Conservation (phyloP, 30 jellyfish, hydroid and myxozoan species). For the Aurelia coerulea region DNA sequence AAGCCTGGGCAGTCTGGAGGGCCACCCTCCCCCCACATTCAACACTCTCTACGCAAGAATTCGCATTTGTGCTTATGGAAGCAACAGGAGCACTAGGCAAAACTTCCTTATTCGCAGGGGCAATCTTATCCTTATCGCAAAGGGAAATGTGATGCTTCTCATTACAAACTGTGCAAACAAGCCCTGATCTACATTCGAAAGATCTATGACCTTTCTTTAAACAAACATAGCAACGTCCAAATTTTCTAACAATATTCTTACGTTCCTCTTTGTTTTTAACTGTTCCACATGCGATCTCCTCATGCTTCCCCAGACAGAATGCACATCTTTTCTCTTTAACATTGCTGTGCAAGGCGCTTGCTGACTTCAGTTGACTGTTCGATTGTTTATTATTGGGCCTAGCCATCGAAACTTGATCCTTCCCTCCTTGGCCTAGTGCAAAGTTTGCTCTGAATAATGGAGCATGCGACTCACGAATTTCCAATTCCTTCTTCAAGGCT, state of each 20-base stretch:
- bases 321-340: neutral
- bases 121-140: neutral
- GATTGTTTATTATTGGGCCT: too few relatives aligned
- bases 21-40: slow-evolving; percentile 20
- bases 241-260: neutral
- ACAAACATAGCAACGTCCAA: slow-evolving; percentile 10
- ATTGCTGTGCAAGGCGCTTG: neutral
- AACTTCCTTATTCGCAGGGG: too few relatives aligned
- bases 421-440: too few relatives aligned
- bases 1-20: slow-evolving; percentile 25
- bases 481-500: neutral
- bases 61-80: neutral
- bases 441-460: neutral
- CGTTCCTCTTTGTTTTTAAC: neutral
- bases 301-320: neutral
- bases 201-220: slow-evolving; percentile 3
- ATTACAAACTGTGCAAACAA: neutral
- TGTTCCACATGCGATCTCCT: neutral
- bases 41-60: neutral
- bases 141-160: slow-evolving; percentile 3
- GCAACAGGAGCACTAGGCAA: neutral
- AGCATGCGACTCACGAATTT: neutral
- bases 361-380: neutral
- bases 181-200: neutral
- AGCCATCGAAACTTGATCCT: too few relatives aligned